Evolutionary conservation across 2,888 invertebrate species (phyloP).

Genomic region (Pachydiplax longipennis): DNA sequence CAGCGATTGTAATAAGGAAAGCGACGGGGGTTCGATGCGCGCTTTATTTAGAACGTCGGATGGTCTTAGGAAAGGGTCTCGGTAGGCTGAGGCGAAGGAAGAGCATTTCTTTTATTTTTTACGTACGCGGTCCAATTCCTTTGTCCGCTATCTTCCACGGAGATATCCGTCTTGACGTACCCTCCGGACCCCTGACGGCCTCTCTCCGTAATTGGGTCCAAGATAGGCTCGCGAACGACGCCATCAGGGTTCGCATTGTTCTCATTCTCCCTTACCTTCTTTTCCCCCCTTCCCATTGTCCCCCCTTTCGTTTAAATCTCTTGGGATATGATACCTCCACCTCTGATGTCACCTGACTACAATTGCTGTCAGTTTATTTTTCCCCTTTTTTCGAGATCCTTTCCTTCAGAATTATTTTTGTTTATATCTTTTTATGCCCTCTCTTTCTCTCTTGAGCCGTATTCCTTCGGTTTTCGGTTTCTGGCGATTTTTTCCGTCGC

Average conservation of each 20-base stretch:
- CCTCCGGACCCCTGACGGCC: constrained; percentile 24
- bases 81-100: neutral
- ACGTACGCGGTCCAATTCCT: neutral
- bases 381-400: neutral
- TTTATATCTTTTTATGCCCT: neutral
- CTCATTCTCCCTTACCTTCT: neutral
- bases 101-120: neutral
- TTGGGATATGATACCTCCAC: neutral
- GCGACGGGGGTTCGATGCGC: neutral
- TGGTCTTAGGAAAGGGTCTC: neutral
- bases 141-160: constrained; percentile 10
- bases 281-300: neutral
- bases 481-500: neutral
- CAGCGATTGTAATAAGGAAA: neutral
- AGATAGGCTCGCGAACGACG: constrained; percentile 31
- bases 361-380: neutral
- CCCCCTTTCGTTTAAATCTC: neutral
- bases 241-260: constrained; percentile 24
- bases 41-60: neutral
- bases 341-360: neutral
- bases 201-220: constrained; percentile 43
- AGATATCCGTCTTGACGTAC: constrained; percentile 19
- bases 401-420: neutral
- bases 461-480: neutral
- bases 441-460: neutral